A percentile compares a stretch with the other conserved stretches of the same genome.
These are phyloP conservation scores for Gallinago solitaria DNA, from an alignment of 2,797 vertebrate species.

Conservation along the genomic window DNA sequence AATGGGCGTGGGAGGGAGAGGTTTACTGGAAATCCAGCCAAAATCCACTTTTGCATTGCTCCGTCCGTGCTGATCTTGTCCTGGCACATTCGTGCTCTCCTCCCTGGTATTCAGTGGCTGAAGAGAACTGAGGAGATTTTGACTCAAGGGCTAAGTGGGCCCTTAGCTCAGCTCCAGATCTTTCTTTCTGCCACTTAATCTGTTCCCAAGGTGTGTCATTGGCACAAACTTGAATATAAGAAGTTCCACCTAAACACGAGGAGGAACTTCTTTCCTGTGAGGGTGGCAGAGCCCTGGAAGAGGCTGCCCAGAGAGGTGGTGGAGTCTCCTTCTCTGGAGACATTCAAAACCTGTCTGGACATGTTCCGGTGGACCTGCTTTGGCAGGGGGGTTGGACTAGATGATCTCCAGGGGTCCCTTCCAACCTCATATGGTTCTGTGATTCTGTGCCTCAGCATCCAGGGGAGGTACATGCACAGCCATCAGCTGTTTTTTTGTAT, in stretches of 20 bases:
- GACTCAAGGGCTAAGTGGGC: background rate
- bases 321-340: too few relatives aligned
- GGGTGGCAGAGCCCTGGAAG: too few relatives aligned
- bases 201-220: background rate
- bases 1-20: background rate
- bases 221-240: too few relatives aligned
- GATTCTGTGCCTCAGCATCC: background rate
- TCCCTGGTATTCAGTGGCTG: background rate
- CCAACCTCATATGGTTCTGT: too few relatives aligned
- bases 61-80: background rate
- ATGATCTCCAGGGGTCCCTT: too few relatives aligned
- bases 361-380: too few relatives aligned
- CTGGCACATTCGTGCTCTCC: background rate
- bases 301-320: too few relatives aligned
- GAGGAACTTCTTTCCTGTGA: too few relatives aligned
- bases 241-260: too few relatives aligned
- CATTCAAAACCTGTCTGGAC: too few relatives aligned
- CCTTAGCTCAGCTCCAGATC: background rate
- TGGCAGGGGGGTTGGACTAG: too few relatives aligned
- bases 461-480: background rate
- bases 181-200: accelerated
- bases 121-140: background rate
- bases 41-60: background rate
- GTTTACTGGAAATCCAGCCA: background rate
- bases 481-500: background rate